Evolutionary conservation across 53 echinoderm and acorn worm species (phyloP).

Genomic region (Apostichopus leukothele): DNA sequence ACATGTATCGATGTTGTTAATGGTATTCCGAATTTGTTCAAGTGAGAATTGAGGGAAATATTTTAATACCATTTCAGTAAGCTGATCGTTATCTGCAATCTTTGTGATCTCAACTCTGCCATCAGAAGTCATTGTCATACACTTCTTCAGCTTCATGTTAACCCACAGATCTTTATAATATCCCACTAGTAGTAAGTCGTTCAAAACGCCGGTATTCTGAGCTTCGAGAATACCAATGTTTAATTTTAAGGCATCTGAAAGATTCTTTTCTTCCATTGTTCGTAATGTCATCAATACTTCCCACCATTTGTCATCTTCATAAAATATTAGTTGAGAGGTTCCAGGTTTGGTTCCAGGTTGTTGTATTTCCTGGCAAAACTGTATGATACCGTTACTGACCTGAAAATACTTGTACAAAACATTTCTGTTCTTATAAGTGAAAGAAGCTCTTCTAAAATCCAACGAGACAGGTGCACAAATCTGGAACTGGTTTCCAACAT

Average conservation of each 20-base stretch:
- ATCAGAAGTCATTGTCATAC: neutral
- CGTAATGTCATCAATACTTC: neutral
- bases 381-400: neutral
- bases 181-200: neutral
- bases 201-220: neutral
- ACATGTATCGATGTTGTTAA: neutral
- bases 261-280: neutral
- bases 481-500: neutral
- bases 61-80: neutral
- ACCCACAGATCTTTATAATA: neutral
- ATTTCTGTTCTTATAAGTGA: neutral
- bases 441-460: neutral
- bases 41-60: constrained; percentile 8
- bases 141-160: neutral
- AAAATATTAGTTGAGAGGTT: neutral
- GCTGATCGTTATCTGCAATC: neutral
- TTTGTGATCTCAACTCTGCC: neutral
- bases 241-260: neutral
- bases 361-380: neutral
- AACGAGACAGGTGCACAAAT: neutral
- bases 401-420: neutral
- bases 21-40: neutral
- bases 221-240: neutral
- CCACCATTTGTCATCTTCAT: neutral
- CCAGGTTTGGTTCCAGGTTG: neutral